Evolutionary conservation across 2,888 invertebrate species (phyloP), one percentile per base, ranked within the genome.

Genomic region (Seira sanloemensis): DNA sequence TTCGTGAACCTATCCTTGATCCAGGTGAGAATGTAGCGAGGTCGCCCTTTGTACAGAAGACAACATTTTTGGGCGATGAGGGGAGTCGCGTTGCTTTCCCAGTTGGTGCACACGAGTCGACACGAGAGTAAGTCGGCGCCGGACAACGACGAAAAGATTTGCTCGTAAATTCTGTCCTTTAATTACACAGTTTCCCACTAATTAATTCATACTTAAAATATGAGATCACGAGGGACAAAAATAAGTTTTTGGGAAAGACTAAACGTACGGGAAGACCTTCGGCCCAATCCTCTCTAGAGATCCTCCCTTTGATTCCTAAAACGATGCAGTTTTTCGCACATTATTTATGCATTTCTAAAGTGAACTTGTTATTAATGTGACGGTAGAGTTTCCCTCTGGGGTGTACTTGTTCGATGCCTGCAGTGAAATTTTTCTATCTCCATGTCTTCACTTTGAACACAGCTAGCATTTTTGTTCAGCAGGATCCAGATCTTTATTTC

Each of bases 141-240:
- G 0, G 7, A 18, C 2, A 84, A 24, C 25, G 37, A 73, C n/a
- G 46, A 16, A 80, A 88, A 88, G 21, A 88, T 84, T 21, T 4
- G 12, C 24, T 86, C 85, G 66, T 84, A 85, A 72, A 88, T 85
- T 67, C 75, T 54, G 46, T 85, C 87, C 87, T 87, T 65, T 69
- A 37, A 37, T 7, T n/a, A n/a, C n/a, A n/a, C n/a, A n/a, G n/a
- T n/a, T n/a, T n/a, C n/a, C n/a, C n/a, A n/a, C n/a, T n/a, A 37
- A 7, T 37, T 37, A 37, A 37, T 37, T 37, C 12, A 37, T 12
- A 37, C 12, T 37, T 37, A 7, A 37, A 12, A 37, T 37, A 7
- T 37, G 37, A 37, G 4, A 37, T 4, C 12, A 7, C 4, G 37
- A 37, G 4, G 4, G 37, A 37, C 5, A 37, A 37, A 37, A 37